Base-by-base conservation (phyloP, 1,140 invertebrate genomes). In the Drosophila orosa region DNA sequence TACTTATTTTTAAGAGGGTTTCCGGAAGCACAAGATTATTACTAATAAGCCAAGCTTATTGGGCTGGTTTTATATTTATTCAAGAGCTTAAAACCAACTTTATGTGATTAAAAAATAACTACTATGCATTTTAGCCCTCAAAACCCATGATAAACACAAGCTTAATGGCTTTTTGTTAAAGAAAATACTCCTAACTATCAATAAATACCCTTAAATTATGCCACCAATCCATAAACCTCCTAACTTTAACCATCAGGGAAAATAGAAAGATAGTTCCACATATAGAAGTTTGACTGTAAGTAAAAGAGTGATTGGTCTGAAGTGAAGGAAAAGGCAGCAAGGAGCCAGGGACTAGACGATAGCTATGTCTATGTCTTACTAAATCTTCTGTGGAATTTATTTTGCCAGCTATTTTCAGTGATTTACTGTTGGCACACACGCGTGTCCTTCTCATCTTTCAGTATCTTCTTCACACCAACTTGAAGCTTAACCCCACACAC, bases 381-480 rank as follows among this genome's bases (percentile, higher is more conserved):
- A 39, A 72, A 71, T 71, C 68, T 48, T 40, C 22, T 48, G 52
- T 47, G 66, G 42, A 57, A 71, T 58, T 71, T 71, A 72, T 72
- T 72, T 72, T 72, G 45, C 67, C 50, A 58, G 42, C 50, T 47
- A 71, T 71, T 71, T 71, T 72, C 68, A 71, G 67, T 72, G 68
- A 72, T 72, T 72, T 72, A 72, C 63, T 56, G 50, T 69, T 69
- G 4, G 44, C 59, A 50, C 42, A 48, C 48, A 25, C 67, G 44
- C 62, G 12, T 27, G 12, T 35, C 15, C 29, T 24, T 25, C 48
- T 47, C 67, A 39, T 33, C 65, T 17, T 27, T 39, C 29, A 39
- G 35, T 39, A 50, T 52, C 33, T 66, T 24, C 17, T 66, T 47
- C 13, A 68, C 47, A 58, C 40, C 37, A 71, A 58, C 68, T 71